Percentiles rank a stretch among this genome's conserved stretches.
Evolutionary conservation across 2,888 invertebrate species (phyloP).

Genomic region (Tetrapedia diversipes): DNA sequence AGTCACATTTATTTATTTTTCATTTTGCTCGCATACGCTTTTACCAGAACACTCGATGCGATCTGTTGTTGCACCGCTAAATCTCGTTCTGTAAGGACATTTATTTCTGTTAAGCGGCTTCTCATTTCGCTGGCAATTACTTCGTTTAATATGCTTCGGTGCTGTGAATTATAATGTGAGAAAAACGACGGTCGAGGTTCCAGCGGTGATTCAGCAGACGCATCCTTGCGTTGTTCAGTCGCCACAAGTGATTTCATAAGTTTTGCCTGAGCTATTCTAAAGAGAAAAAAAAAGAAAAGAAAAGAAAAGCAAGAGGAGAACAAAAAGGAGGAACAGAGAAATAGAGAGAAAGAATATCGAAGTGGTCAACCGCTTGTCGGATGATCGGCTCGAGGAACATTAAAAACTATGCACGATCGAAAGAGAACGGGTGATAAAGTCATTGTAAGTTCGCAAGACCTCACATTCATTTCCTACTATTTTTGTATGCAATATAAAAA

Average conservation of each 20-base stretch:
- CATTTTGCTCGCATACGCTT: slow-evolving; percentile 48
- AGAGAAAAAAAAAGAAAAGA: neutral
- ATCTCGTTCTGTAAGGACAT: neutral
- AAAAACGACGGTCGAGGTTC: neutral
- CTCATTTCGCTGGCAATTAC: neutral
- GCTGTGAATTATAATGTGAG: neutral
- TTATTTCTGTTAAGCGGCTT: neutral
- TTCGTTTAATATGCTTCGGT: neutral
- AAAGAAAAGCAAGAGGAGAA: neutral
- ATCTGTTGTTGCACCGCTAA: neutral
- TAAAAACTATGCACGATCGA: slow-evolving; percentile 46
- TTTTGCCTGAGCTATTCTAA: slow-evolving; percentile 48
- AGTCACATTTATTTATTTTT: slow-evolving; percentile 46
- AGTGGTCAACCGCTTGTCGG: slow-evolving; percentile 5
- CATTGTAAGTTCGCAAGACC: slow-evolving; percentile 60
- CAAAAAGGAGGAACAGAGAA: neutral
- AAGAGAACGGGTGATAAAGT: slow-evolving; percentile 61
- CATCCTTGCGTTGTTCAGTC: slow-evolving; percentile 15
- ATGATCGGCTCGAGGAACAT: slow-evolving; percentile 19
- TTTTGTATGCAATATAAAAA: slow-evolving; percentile 64
- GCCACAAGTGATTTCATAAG: slow-evolving; percentile 45
- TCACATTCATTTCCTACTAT: slow-evolving; percentile 70
- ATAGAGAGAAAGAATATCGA: slow-evolving; percentile 6
- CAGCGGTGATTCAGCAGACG: neutral
- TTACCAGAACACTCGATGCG: slow-evolving; percentile 27